These are phyloP conservation scores for Eristalis tenax DNA, from an alignment of 2,888 invertebrate genomes.

Conservation along the genomic window DNA sequence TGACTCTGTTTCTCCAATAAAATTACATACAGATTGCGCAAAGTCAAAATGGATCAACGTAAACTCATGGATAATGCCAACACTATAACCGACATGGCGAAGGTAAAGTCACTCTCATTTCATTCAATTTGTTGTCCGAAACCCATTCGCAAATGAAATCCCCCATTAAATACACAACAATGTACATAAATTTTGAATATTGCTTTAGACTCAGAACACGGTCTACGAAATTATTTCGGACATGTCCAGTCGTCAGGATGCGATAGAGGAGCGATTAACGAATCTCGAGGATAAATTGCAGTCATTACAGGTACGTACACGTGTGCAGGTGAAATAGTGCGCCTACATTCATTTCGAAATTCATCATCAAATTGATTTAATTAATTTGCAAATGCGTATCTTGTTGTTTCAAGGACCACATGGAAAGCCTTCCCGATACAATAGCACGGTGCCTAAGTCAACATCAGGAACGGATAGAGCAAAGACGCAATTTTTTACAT, in stretches of 20 bases:
- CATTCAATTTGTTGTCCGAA: background rate
- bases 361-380: slow-evolving; percentile 47
- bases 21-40: slow-evolving; percentile 88
- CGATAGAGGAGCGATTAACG: slow-evolving; percentile 95
- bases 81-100: slow-evolving; percentile 99
- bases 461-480: slow-evolving; percentile 91
- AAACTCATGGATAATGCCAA: slow-evolving; percentile 99
- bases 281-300: slow-evolving; percentile 96
- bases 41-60: slow-evolving; percentile 99
- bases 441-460: slow-evolving; percentile 88
- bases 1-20: slow-evolving; percentile 54
- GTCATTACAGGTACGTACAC: slow-evolving; percentile 87
- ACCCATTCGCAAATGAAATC: background rate
- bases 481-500: slow-evolving; percentile 92
- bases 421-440: slow-evolving; percentile 92
- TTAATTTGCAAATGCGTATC: too few relatives aligned
- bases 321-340: background rate
- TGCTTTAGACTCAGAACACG: slow-evolving; percentile 94
- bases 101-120: slow-evolving; percentile 85
- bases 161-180: background rate
- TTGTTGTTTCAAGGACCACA: slow-evolving; percentile 85
- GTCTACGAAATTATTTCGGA: slow-evolving; percentile 99
- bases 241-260: slow-evolving; percentile 96
- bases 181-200: slow-evolving; percentile 21
- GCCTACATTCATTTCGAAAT: background rate